Evolutionary conservation across 1,140 invertebrate genomes (phyloP).

Genomic region (Hetaerina americana): DNA sequence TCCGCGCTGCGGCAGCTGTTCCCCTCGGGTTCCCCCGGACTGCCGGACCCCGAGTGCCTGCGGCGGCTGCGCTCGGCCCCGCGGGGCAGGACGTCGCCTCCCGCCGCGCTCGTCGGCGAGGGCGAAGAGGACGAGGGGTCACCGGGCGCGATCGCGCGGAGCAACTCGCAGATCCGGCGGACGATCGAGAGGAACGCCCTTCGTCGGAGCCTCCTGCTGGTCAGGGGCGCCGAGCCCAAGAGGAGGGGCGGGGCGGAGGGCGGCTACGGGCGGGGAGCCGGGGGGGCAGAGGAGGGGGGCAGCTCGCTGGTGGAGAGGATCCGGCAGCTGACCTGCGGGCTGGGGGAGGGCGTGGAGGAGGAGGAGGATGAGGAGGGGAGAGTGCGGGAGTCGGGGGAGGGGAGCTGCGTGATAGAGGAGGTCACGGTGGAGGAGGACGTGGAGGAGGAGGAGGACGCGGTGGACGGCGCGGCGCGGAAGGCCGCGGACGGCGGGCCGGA

Average conservation of each 20-base stretch:
- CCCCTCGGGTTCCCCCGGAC: slow-evolving; percentile 23
- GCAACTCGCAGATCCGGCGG: slow-evolving; percentile 29
- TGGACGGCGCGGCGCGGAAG: background rate
- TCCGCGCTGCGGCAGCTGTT: slow-evolving; percentile 61
- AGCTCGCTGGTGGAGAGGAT: slow-evolving; percentile 65
- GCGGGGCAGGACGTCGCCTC: slow-evolving; percentile 17
- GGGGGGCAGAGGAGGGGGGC: slow-evolving; percentile 35
- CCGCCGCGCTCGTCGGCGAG: slow-evolving; percentile 29
- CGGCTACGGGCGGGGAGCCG: slow-evolving; percentile 17
- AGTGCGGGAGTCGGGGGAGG: background rate
- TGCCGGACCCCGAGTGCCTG: slow-evolving; percentile 34
- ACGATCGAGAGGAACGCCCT: slow-evolving; percentile 62
- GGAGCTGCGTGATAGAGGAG: background rate
- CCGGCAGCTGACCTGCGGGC: slow-evolving; percentile 63
- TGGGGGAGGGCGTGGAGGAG: slow-evolving; percentile 45
- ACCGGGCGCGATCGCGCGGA: background rate
- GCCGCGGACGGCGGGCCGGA: background rate
- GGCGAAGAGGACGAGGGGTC: background rate
- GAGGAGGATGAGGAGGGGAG: slow-evolving; percentile 4
- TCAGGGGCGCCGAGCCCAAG: slow-evolving; percentile 33
- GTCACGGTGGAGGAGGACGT: background rate
- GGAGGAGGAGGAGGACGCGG: background rate
- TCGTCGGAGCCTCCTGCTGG: slow-evolving; percentile 46
- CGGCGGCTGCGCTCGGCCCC: slow-evolving; percentile 39
- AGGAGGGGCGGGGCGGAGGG: background rate